Base-by-base conservation (phyloP, 2,797 vertebrate genomes). In the Vireo griseus region DNA sequence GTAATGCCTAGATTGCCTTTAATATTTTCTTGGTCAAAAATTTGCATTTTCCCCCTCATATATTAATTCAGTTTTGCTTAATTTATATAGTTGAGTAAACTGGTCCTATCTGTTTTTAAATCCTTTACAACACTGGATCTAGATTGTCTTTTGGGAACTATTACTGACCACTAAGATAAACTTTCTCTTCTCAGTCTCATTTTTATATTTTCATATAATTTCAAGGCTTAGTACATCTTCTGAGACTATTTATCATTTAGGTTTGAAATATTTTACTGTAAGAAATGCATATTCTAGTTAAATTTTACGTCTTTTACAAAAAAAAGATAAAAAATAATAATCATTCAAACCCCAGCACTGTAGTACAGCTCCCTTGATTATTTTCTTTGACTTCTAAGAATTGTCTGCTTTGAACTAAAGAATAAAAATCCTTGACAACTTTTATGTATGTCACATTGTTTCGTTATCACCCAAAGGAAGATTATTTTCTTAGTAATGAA, bases 31-130 rank as follows among this genome's bases (percentile, higher is more conserved):
- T 7, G 1, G 6, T 18, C 1, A 80, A 86, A 76, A 77, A 33
- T 9, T 21, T 35, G 5, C 2, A 2, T 55, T 37, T 78, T 17
- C 0, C 7, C 1, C 5, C 5, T 81, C 28, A 29, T n/a, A 0
- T 12, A 47, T 81, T 67, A 47, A 47, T 44, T 75, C 0, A 5
- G n/a, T 81, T 85, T 79, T 79, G 10, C 15, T 82, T 40, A 33
- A 58, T 82, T 39, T n/a, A 21, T 39, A 35, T 21, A 4, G 1
- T 10, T 90, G 55, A 57, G 54, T 24, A 61, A 81, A 48, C 2
- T 9, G 3, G 39, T 42, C 4, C 15, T 65, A 15, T 78, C 72
- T 89, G 1, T 2, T 82, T 77, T 68, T 13, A 75, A 74, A 75
- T 68, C 8, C 4, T 67, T 82, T 68, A 3, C 3, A 47, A 48